A percentile compares a stretch with the other conserved stretches of the same genome.
Conservation (phyloP, 2,113 vertebrate genomes). For the Capra hircus region DNA sequence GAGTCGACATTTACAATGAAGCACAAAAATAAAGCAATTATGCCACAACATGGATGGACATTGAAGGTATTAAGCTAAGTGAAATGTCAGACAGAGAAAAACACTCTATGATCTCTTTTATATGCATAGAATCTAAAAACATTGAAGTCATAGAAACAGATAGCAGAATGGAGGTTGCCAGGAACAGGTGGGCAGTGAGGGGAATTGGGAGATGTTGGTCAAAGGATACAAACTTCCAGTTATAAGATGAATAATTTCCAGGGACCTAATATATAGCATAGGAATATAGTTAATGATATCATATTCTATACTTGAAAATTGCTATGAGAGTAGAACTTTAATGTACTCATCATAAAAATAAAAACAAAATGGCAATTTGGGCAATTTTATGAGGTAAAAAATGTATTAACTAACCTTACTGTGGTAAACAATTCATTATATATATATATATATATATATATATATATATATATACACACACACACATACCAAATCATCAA, state of each 20-base stretch:
- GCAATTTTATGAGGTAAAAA: background rate
- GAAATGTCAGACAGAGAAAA: background rate
- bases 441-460: no score
- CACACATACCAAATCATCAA: background rate
- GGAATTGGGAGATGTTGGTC: background rate
- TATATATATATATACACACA: fast-evolving
- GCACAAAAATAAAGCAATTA: background rate
- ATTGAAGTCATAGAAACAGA: background rate
- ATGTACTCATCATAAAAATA: background rate
- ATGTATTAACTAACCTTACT: background rate
- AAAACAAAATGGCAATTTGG: background rate
- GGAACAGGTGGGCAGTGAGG: background rate
- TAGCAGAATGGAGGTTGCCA: background rate
- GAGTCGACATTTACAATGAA: background rate
- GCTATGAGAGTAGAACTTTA: background rate
- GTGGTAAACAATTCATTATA: background rate
- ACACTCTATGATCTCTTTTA: background rate
- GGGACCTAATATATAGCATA: background rate
- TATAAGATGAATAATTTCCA: background rate
- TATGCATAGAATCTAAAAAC: background rate
- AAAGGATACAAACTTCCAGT: background rate
- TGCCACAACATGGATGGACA: background rate
- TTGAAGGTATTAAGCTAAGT: background rate
- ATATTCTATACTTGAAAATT: background rate
- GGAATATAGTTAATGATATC: background rate